A percentile compares a stretch with the other conserved stretches of the same genome.
phyloP scores from a whole-genome alignment of 1,140 invertebrate species.

The Anadara kagoshimensis region DNA sequence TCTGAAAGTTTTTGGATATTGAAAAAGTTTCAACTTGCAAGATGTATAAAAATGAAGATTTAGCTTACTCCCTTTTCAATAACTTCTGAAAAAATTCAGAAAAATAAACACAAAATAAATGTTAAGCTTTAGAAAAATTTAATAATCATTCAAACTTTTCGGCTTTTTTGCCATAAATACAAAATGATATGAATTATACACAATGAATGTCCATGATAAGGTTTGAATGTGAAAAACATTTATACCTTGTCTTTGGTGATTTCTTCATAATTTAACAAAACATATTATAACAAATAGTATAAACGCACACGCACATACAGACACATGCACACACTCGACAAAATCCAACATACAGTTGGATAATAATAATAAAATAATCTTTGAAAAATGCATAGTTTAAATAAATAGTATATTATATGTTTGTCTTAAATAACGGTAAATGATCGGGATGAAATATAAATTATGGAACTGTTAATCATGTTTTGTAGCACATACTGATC shows the following conservation, averaged over 20 bases:
- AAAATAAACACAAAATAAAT: too few species aligned
- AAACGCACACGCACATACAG: conserved; percentile 1
- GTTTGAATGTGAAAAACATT: conserved; percentile 30
- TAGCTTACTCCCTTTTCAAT: too few species aligned
- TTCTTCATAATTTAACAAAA: conserved; percentile 36
- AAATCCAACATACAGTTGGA: conserved; percentile 9
- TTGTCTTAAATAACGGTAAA: conserved; percentile 5
- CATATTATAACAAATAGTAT: conserved; percentile 3
- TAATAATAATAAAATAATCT: conserved; percentile 19
- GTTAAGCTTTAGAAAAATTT: too few species aligned
- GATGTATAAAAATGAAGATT: too few species aligned
- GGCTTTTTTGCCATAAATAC: conserved; percentile 39
- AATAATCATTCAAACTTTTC: neutral
- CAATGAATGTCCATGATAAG: conserved; percentile 27
- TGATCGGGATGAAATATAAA: neutral
- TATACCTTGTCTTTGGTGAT: conserved; percentile 42
- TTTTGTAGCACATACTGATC: too few species aligned
- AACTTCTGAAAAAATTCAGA: too few species aligned
- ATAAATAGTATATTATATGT: conserved; percentile 9
- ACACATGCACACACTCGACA: conserved; percentile 13
- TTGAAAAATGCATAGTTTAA: neutral
- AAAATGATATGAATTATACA: conserved; percentile 47
- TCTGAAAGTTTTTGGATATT: too few species aligned
- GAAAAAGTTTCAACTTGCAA: too few species aligned
- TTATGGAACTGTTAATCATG: too few species aligned